Evolutionary conservation across 2,888 invertebrate genomes (phyloP), one percentile per base, ranked within the genome.

Genomic region (Melieria picta): DNA sequence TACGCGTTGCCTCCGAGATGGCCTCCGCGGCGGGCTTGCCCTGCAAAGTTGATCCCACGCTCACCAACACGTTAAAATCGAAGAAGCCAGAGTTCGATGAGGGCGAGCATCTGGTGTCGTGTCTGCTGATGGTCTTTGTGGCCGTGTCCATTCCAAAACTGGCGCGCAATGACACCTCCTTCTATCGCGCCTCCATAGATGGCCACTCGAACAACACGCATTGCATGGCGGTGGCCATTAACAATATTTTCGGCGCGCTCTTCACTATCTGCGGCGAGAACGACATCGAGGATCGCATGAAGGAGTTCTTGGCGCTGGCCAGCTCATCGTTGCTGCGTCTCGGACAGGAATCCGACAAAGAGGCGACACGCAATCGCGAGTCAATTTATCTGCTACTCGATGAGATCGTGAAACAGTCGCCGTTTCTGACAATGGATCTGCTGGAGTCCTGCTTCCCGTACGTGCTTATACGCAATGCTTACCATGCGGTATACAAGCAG

Each of bases 201-300:
- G 98, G 97, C 0, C 98, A 99, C 84, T 93, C 96, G n/a, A 99
- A 99, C 88, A 99, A 99, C 86, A 97, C 96, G 74, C 99, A 99
- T 86, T 99, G 99, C 84, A 94, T 99, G 90, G 97, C 99, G 1
- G 92, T 96, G 60, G 98, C 98, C 0, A 94, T 99, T 55, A 98
- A 97, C 83, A 94, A 95, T 79, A 95, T 98, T 75, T 98, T 98
- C 82, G 98, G 97, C 16, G 98, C 99, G 1, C 88, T 99, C 68
- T 99, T 99, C 83, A 96, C 97, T 3, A 94, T 98, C 78, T 97
- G 98, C 83, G 97, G 96, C 0, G 95, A 95, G 83, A 96, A 95
- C 45, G 99, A 99, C 84, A 97, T 98, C 76, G 97, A 97, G 83
- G 97, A 98, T 83, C 91, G 99, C 69, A 95, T 99, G 93, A 99